phyloP scores from a whole-genome alignment of 2,888 invertebrate species.

The Patella ulyssiponensis region DNA sequence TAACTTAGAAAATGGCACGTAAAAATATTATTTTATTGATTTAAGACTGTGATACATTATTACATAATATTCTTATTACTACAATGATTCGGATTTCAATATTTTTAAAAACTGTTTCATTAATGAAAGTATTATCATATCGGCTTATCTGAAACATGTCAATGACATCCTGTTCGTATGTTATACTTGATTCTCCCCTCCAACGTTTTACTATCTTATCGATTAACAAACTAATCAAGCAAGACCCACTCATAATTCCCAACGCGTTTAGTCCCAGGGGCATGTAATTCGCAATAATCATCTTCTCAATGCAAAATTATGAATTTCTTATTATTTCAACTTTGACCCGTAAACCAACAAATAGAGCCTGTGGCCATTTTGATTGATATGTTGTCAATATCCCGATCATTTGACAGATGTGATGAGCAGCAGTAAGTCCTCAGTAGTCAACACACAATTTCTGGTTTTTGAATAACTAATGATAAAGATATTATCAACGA shows the following conservation, averaged over 20 bases:
- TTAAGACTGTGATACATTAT: too few relatives aligned
- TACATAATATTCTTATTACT: too few relatives aligned
- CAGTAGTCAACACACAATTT: too few relatives aligned
- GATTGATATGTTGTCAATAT: slow-evolving; percentile 4
- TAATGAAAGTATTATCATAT: background rate
- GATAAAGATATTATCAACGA: too few relatives aligned
- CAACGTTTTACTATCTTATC: too few relatives aligned
- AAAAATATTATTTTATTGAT: too few relatives aligned
- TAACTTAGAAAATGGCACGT: too few relatives aligned
- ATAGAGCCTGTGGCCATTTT: background rate
- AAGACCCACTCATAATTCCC: background rate
- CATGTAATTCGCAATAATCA: slow-evolving; percentile 7
- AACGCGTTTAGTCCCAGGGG: background rate
- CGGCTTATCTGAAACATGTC: background rate
- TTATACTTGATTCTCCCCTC: too few relatives aligned
- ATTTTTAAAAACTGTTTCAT: background rate
- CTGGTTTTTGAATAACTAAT: too few relatives aligned
- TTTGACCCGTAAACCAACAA: slow-evolving; percentile 2
- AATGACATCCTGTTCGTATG: background rate
- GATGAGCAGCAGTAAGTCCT: background rate
- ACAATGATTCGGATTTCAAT: background rate
- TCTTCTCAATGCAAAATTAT: background rate
- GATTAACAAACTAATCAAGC: background rate
- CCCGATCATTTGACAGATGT: background rate
- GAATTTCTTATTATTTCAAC: slow-evolving; percentile 12